Conservation (phyloP, 2,797 vertebrate genomes). For the Mormyrus hasselquistii region DNA sequence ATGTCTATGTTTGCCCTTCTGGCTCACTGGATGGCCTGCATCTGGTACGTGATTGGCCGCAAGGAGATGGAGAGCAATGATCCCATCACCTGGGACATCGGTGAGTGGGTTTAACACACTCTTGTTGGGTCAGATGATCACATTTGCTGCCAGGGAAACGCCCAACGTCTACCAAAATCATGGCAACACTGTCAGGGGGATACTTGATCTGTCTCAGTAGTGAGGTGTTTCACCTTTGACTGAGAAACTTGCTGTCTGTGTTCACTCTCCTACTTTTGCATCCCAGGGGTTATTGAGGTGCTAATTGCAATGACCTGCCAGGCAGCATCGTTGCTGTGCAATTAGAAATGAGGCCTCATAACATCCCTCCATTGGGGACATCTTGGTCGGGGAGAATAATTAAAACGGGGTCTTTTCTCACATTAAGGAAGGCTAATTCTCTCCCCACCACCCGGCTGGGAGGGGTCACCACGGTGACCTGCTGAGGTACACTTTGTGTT, state of each 20-base stretch:
- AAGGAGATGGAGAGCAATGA: conserved; percentile 77
- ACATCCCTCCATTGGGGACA: not conserved
- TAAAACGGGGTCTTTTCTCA: conserved; percentile 34
- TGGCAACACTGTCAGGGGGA: not conserved
- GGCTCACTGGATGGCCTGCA: conserved; percentile 92
- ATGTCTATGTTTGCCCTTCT: conserved; percentile 90
- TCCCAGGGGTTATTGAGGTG: not conserved
- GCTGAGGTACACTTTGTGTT: not conserved
- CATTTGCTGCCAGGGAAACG: not conserved
- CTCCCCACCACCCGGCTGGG: conserved; percentile 21
- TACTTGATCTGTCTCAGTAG: not conserved
- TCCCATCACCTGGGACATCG: conserved; percentile 80
- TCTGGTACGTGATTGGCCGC: conserved; percentile 91
- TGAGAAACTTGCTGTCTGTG: not conserved
- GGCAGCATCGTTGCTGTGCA: not conserved
- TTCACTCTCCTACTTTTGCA: not conserved
- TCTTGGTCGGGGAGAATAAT: conserved; percentile 33
- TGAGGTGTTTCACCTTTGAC: conserved; percentile 1
- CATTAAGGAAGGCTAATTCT: conserved; percentile 35
- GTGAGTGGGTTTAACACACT: conserved; percentile 57
- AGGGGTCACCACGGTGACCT: not conserved
- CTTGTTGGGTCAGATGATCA: not conserved
- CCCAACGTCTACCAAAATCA: not conserved
- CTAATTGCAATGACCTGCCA: conserved; percentile 5
- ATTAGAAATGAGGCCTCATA: not conserved